These are phyloP conservation scores for Amphimedon queenslandica DNA, from an alignment of 37 sponge, comb jelly and placozoan genomes.

Conservation along the genomic window DNA sequence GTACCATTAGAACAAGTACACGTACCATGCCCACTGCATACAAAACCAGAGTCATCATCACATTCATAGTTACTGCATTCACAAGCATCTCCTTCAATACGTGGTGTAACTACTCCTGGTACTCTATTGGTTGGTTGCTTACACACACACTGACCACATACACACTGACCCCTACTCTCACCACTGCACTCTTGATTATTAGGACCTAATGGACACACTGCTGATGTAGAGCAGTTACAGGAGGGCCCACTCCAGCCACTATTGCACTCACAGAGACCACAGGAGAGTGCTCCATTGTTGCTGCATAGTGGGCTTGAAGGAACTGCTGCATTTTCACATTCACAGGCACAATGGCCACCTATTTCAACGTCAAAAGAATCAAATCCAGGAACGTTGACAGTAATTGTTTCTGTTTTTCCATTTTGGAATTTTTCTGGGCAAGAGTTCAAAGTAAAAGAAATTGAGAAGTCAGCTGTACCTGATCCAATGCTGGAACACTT, in stretches of 20 bases:
- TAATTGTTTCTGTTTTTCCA: too few species aligned
- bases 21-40: not conserved
- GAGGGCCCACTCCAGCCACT: constrained; percentile 7
- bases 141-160: not conserved
- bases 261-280: constrained; percentile 39
- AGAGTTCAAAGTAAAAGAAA: not conserved
- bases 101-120: not conserved
- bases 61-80: constrained; percentile 8
- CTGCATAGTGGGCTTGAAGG: not conserved
- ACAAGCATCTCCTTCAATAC: not conserved
- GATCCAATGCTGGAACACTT: not conserved
- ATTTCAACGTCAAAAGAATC: constrained; percentile 4
- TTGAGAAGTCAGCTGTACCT: not conserved
- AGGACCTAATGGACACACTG: constrained; percentile 4
- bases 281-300: constrained; percentile 17
- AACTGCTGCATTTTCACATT: constrained; percentile 5
- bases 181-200: constrained; percentile 7
- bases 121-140: not conserved
- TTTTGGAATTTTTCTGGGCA: constrained; percentile 6
- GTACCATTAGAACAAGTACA: constrained; percentile 6
- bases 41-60: not conserved
- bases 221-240: not conserved
- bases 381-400: constrained; percentile 9
- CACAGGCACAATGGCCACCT: constrained; percentile 8
- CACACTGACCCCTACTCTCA: not conserved